These are phyloP conservation scores for Gymnothorax reevesii DNA, from an alignment of 2,797 vertebrate species.

Conservation along the genomic window DNA sequence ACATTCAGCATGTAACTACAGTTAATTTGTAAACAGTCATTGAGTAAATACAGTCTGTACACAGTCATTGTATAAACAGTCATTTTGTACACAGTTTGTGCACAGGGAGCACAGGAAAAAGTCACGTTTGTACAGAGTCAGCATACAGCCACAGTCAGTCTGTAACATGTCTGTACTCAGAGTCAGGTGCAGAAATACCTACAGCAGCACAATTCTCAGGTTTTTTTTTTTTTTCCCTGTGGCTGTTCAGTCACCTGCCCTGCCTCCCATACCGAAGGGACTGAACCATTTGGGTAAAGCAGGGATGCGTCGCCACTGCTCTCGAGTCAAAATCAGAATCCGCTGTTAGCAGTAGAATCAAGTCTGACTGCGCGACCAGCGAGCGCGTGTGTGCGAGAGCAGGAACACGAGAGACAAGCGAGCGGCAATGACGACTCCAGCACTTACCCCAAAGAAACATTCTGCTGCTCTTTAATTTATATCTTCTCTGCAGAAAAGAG, in stretches of 20 bases:
- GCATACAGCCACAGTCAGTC: not conserved
- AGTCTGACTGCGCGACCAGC: not conserved
- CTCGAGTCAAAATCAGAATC: not conserved
- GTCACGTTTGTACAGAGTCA: not conserved
- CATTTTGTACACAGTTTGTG: not conserved
- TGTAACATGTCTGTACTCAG: not conserved
- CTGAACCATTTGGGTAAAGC: not conserved
- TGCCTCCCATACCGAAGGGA: not conserved
- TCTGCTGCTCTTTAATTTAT: too few relatives aligned
- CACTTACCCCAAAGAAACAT: slow-evolving; percentile 37
- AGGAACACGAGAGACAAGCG: not conserved
- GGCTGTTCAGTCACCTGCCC: not conserved
- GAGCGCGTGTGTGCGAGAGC: not conserved
- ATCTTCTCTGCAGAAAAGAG: not conserved
- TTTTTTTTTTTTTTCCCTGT: not conserved
- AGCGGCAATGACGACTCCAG: not conserved
- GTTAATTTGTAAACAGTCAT: too few relatives aligned
- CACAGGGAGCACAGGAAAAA: not conserved
- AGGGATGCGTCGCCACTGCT: not conserved
- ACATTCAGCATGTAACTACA: too few relatives aligned
- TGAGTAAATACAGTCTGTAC: too few relatives aligned
- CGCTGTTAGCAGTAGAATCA: not conserved
- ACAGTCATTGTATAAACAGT: not conserved
- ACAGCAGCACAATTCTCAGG: not conserved
- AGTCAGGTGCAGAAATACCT: not conserved